Evolutionary conservation across 2,113 vertebrate species (phyloP).

Genomic region (Hiodon tergisus): DNA sequence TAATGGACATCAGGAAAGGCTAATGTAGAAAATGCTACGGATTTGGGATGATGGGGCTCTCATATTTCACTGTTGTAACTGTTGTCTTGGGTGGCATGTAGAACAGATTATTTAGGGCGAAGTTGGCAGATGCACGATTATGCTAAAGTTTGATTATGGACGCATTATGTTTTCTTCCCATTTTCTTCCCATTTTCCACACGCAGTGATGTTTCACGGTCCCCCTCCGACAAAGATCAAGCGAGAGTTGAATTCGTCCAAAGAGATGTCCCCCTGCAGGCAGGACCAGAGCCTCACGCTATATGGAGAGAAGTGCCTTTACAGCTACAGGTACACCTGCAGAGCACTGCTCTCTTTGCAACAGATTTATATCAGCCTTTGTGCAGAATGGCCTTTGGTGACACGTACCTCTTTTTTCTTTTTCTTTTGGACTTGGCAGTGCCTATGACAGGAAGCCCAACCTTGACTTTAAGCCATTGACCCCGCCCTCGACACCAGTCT

Average conservation of each 20-base stretch:
- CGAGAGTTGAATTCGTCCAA: conserved; percentile 75
- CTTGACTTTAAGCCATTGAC: conserved; percentile 74
- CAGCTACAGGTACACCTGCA: conserved; percentile 73
- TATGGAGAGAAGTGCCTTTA: conserved; percentile 90
- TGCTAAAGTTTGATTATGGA: not conserved
- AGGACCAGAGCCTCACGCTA: conserved; percentile 68
- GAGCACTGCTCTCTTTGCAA: not conserved
- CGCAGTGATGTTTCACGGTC: conserved; percentile 84
- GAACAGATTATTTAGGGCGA: not conserved
- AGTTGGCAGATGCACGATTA: not conserved
- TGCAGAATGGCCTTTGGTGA: not conserved
- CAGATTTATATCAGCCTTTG: not conserved
- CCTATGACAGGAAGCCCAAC: conserved; percentile 80
- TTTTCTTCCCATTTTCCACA: not conserved
- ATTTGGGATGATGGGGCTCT: not conserved
- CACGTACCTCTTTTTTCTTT: not conserved
- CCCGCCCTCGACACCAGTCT: conserved; percentile 64
- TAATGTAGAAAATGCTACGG: no score
- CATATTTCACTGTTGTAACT: not conserved
- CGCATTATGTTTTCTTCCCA: no score
- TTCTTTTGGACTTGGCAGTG: conserved; percentile 60
- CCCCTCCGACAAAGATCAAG: conserved; percentile 82
- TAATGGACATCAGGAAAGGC: conserved; percentile 10
- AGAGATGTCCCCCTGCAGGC: conserved; percentile 75
- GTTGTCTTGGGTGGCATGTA: not conserved